Evolutionary conservation across 2,888 invertebrate genomes (phyloP).

Genomic region (Troides helena): DNA sequence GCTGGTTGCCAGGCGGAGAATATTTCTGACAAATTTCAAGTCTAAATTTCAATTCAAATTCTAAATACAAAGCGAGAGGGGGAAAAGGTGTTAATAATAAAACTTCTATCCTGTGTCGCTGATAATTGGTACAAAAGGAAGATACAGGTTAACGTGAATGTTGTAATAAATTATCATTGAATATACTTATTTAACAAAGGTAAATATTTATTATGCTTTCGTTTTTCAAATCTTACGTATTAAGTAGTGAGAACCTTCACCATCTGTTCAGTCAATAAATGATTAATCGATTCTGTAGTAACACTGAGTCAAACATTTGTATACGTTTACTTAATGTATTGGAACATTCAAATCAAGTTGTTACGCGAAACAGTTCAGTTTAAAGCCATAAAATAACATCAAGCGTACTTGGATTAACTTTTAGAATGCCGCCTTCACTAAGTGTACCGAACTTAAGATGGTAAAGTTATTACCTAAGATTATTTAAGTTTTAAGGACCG

Average conservation of each 20-base stretch:
- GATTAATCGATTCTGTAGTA: not conserved
- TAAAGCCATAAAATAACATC: slow-evolving; percentile 1
- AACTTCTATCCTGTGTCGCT: too few species aligned
- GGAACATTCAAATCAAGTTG: slow-evolving; percentile 12
- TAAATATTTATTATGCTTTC: too few species aligned
- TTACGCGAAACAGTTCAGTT: slow-evolving; percentile 7
- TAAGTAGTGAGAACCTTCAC: not conserved
- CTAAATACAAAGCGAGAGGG: too few species aligned
- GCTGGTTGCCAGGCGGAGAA: too few species aligned
- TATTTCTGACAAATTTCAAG: too few species aligned
- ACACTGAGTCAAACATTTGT: slow-evolving; percentile 23
- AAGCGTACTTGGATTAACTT: not conserved
- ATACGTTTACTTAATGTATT: slow-evolving; percentile 10
- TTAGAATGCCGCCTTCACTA: not conserved
- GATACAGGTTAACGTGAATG: too few species aligned
- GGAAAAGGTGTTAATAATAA: too few species aligned
- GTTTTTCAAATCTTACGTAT: too few species aligned
- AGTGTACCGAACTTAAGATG: slow-evolving; percentile 13
- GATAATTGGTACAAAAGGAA: too few species aligned
- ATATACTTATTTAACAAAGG: too few species aligned
- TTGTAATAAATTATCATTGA: too few species aligned
- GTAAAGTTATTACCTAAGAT: slow-evolving; percentile 18
- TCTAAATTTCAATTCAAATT: too few species aligned
- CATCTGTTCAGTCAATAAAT: not conserved
- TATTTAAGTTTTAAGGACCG: slow-evolving; percentile 9